Evolutionary conservation across 2,797 vertebrate species (phyloP).

Genomic region (Sciurus vulgaris): DNA sequence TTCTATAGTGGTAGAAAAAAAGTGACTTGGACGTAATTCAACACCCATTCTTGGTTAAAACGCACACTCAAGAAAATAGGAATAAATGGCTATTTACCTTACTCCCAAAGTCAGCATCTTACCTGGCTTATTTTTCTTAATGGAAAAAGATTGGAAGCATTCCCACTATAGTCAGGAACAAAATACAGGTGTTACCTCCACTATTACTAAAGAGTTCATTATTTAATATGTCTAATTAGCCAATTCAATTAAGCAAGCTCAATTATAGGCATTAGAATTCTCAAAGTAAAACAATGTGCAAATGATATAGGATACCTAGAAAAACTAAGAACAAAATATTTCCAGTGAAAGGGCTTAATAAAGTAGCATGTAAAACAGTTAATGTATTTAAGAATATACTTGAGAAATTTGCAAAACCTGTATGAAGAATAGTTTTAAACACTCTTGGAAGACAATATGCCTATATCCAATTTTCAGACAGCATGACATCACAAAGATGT

Average conservation of each 20-base stretch:
- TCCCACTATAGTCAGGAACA: neutral
- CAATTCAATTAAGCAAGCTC: neutral
- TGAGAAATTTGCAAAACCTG: neutral
- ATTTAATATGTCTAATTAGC: neutral
- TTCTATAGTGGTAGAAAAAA: neutral
- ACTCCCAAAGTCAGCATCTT: neutral
- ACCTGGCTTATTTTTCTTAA: neutral
- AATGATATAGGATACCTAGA: neutral
- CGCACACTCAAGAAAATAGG: neutral
- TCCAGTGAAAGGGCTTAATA: neutral
- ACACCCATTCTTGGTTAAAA: neutral
- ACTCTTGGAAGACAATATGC: neutral
- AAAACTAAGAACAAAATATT: constrained; percentile 4
- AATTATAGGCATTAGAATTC: neutral
- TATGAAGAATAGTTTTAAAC: constrained; percentile 10
- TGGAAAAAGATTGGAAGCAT: neutral
- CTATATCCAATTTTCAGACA: neutral
- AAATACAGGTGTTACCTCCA: neutral
- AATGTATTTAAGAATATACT: neutral
- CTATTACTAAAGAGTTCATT: neutral
- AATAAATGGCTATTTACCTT: neutral
- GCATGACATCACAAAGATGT: constrained; percentile 45
- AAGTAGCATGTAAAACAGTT: neutral
- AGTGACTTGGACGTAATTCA: neutral
- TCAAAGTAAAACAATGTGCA: neutral